Evolutionary conservation across 2,888 invertebrate genomes (phyloP).

Genomic region (Hololepta plana): DNA sequence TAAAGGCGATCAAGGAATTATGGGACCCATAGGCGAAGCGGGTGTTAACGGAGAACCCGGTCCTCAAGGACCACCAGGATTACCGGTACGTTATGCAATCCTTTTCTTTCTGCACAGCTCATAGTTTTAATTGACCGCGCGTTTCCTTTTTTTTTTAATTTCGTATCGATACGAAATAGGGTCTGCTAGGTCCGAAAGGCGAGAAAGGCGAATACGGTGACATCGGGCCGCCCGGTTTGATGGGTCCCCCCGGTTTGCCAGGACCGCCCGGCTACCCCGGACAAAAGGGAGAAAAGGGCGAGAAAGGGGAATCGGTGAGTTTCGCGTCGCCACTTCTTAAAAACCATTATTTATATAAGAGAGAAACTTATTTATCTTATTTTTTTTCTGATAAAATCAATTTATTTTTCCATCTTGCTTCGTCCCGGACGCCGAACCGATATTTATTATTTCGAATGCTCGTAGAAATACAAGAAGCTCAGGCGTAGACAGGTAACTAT

Average conservation of each 20-base stretch:
- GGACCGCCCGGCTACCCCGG: constrained; percentile 78
- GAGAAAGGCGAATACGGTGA: constrained; percentile 80
- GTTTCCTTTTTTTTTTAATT: constrained; percentile 1
- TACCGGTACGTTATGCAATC: too few relatives aligned
- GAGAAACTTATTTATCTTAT: constrained; percentile 5
- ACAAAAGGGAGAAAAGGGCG: constrained; percentile 77
- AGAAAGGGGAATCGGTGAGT: constrained; percentile 85
- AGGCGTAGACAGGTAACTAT: constrained; percentile 61
- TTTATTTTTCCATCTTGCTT: constrained; percentile 1
- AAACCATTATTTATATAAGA: not conserved
- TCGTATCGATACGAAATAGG: constrained; percentile 29
- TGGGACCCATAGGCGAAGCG: constrained; percentile 55
- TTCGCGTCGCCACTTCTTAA: constrained; percentile 4
- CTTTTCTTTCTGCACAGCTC: too few relatives aligned
- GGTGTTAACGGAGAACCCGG: constrained; percentile 66
- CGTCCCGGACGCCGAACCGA: constrained; percentile 2
- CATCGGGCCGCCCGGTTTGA: constrained; percentile 82
- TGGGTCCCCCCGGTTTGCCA: constrained; percentile 80
- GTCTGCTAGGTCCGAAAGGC: constrained; percentile 71
- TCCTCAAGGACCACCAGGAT: constrained; percentile 73
- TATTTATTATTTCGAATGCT: constrained; percentile 10
- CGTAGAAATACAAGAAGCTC: constrained; percentile 67
- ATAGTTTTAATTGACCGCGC: constrained; percentile 18
- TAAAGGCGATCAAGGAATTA: constrained; percentile 54
- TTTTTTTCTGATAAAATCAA: constrained; percentile 8